Evolutionary conservation across 2,888 invertebrate species (phyloP).

Genomic region (Chloromyia formosa): DNA sequence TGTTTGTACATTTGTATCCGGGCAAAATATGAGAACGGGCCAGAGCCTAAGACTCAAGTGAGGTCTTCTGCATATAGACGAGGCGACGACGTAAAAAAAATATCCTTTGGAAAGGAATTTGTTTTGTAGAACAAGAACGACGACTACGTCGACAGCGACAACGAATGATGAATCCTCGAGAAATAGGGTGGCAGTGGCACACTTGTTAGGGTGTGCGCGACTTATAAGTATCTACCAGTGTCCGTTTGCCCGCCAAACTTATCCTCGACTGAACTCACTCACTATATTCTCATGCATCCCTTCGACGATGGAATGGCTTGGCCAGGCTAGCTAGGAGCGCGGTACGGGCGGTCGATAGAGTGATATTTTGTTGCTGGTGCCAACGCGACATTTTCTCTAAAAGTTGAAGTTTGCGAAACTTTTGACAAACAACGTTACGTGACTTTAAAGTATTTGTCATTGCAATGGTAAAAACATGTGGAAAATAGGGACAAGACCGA

Average conservation of each 20-base stretch:
- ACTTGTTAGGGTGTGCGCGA: not conserved
- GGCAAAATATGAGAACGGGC: not conserved
- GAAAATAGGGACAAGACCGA: slow-evolving; percentile 32
- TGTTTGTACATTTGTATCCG: not conserved
- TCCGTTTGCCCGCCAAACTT: not conserved
- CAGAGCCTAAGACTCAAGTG: slow-evolving; percentile 1
- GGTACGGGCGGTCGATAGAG: not conserved
- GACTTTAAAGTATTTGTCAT: slow-evolving; percentile 47
- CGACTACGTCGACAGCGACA: not conserved
- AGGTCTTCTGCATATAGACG: not conserved
- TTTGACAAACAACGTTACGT: slow-evolving; percentile 45
- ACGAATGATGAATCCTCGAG: slow-evolving; percentile 3
- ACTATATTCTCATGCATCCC: too few species aligned
- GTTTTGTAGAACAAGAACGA: not conserved
- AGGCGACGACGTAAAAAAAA: not conserved
- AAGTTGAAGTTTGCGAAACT: slow-evolving; percentile 41
- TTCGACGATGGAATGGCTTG: too few species aligned
- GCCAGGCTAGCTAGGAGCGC: too few species aligned
- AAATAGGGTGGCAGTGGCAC: too few species aligned
- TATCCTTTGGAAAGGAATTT: slow-evolving; percentile 5
- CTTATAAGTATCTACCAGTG: not conserved
- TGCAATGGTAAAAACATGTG: slow-evolving; percentile 37
- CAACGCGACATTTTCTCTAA: slow-evolving; percentile 41
- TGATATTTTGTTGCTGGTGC: slow-evolving; percentile 37
- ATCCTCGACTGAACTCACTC: too few species aligned